Evolutionary conservation across 2,797 vertebrate genomes (phyloP).

Genomic region (Pseudochirops cupreus): DNA sequence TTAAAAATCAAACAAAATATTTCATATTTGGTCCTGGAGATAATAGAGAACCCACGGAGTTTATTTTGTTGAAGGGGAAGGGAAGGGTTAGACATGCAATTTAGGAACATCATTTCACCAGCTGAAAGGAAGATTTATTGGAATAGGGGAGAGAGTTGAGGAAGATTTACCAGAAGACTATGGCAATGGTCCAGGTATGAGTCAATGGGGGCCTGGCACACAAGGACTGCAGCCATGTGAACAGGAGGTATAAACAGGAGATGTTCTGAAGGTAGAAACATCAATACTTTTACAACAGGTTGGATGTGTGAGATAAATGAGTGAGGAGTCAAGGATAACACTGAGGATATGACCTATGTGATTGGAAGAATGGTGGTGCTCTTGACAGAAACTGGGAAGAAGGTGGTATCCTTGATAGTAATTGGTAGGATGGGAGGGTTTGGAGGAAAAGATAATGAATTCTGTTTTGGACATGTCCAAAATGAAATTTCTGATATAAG

Average conservation of each 20-base stretch:
- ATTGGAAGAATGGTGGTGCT: not conserved
- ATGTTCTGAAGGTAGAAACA: not conserved
- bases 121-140: not conserved
- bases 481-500: not conserved
- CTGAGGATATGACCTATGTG: not conserved
- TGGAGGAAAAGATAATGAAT: not conserved
- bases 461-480: not conserved
- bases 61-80: not conserved
- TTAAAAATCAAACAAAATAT: not conserved
- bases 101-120: not conserved
- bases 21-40: not conserved
- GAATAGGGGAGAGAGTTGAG: not conserved
- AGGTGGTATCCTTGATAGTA: not conserved
- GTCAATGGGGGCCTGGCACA: not conserved
- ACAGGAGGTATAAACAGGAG: not conserved
- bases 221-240: not conserved
- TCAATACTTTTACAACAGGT: not conserved
- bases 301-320: not conserved
- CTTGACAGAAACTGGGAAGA: not conserved
- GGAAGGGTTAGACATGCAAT: not conserved
- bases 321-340: not conserved
- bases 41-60: not conserved
- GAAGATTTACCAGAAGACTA: not conserved
- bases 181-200: not conserved
- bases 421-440: not conserved